A percentile compares a stretch with the other conserved stretches of the same genome.
Evolutionary conservation across 2,888 invertebrate genomes (phyloP).

Genomic region (Idaea straminata): DNA sequence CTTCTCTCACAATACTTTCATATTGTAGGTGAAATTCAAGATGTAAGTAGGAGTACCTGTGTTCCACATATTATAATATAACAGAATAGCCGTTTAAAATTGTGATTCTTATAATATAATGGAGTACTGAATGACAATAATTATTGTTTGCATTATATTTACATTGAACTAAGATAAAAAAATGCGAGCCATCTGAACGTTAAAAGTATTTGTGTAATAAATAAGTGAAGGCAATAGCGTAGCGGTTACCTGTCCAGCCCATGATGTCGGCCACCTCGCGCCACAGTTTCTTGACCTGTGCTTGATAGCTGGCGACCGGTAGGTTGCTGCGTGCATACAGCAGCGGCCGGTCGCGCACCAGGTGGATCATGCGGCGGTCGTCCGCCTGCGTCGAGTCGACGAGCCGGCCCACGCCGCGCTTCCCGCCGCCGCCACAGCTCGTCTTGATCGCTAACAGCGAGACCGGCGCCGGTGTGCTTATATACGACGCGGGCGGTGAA

Average conservation of each 20-base stretch:
- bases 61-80: no score
- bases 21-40: no score
- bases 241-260: conserved; percentile 63
- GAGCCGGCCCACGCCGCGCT: conserved; percentile 53
- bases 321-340: conserved; percentile 71
- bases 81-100: no score
- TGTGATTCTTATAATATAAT: no score
- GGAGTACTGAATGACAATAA: no score
- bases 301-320: conserved; percentile 72
- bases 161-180: no score
- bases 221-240: neutral
- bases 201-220: neutral
- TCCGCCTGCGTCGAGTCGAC: conserved; percentile 69
- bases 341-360: conserved; percentile 64
- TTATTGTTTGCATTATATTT: no score
- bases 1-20: no score
- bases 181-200: neutral
- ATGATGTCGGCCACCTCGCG: conserved; percentile 62
- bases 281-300: conserved; percentile 66
- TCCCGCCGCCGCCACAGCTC: conserved; percentile 9
- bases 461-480: neutral
- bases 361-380: conserved; percentile 64
- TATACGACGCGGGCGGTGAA: neutral
- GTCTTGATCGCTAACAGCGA: conserved; percentile 3
- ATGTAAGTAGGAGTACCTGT: no score